Conservation (phyloP, 2,797 vertebrate species). For the Enteromius anoplus region DNA sequence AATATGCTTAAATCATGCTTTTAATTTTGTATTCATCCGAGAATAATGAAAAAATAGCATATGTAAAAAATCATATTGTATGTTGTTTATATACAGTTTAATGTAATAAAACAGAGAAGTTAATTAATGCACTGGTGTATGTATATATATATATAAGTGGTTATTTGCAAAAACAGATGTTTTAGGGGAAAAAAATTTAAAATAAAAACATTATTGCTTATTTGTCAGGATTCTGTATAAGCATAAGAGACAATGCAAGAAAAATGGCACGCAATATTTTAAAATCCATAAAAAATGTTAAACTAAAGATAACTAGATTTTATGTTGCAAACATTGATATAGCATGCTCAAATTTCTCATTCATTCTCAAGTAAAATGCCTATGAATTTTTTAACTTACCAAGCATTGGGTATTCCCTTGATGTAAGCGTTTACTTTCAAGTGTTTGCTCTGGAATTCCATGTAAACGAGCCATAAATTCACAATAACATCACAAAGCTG, state of each 20-base stretch:
- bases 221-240: background rate
- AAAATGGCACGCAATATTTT: background rate
- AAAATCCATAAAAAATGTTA: background rate
- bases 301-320: background rate
- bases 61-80: no score
- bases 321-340: background rate
- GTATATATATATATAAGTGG: no score
- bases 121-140: no score
- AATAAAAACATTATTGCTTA: background rate
- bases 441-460: conserved; percentile 8
- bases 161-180: no score
- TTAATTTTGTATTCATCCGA: background rate
- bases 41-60: no score
- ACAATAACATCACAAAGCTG: background rate
- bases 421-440: conserved; percentile 6
- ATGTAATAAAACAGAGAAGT: no score
- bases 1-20: no score
- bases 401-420: background rate
- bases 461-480: conserved; percentile 14
- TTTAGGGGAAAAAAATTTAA: no score
- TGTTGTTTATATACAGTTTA: no score
- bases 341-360: background rate
- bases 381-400: background rate
- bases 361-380: background rate
- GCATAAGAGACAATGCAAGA: background rate